A percentile compares a stretch with the other conserved stretches of the same genome.
Evolutionary conservation across 2,888 invertebrate species (phyloP).

Genomic region (Conistra vaccinii): DNA sequence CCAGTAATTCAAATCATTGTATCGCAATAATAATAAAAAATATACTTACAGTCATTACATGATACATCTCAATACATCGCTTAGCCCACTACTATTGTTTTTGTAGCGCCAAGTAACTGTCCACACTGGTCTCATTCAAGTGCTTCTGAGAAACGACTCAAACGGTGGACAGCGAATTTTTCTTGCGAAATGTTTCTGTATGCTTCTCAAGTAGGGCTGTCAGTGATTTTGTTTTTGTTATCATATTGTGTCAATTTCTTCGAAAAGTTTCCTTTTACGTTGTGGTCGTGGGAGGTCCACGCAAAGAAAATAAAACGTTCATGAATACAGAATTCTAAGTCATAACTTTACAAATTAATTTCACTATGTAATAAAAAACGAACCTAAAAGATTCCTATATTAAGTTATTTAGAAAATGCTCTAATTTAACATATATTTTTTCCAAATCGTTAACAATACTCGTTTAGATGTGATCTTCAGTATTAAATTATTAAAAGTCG

Average conservation of each 20-base stretch:
- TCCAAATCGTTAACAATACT: too few species aligned
- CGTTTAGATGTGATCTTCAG: too few species aligned
- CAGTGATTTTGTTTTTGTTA: constrained; percentile 10
- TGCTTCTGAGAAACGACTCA: constrained; percentile 48
- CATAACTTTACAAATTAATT: too few species aligned
- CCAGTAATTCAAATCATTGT: not conserved
- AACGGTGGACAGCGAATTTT: constrained; percentile 39
- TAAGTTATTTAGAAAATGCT: too few species aligned
- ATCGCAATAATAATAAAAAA: not conserved
- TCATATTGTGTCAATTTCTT: not conserved
- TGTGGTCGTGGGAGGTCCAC: constrained; percentile 21
- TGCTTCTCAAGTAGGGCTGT: constrained; percentile 8
- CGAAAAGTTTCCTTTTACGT: too few species aligned
- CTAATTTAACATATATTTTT: too few species aligned
- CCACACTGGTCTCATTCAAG: constrained; percentile 47
- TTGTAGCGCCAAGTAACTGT: constrained; percentile 23
- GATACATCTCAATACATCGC: constrained; percentile 6
- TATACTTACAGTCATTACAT: not conserved
- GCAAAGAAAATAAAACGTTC: not conserved
- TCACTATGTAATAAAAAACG: too few species aligned
- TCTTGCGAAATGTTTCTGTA: constrained; percentile 60
- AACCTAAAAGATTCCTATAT: too few species aligned
- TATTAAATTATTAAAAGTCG: too few species aligned
- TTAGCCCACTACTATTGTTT: constrained; percentile 38
- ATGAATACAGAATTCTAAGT: too few species aligned